These are phyloP conservation scores for Rousettus madagascariensis DNA, from an alignment of 2,797 vertebrate species.

Conservation along the genomic window DNA sequence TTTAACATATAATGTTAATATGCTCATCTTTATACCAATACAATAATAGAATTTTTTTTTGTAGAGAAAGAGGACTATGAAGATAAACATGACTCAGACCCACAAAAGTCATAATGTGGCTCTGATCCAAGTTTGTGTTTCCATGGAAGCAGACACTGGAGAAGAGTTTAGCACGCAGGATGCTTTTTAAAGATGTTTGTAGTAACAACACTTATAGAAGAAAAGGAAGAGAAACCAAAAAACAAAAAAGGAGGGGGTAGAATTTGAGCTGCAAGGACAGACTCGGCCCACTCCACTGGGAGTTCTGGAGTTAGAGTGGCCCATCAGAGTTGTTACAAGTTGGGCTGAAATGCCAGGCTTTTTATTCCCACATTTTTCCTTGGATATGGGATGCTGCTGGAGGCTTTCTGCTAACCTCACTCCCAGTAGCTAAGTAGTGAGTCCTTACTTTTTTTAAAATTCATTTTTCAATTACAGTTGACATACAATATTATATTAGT, in stretches of 20 bases:
- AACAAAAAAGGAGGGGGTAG: background rate
- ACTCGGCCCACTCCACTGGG: background rate
- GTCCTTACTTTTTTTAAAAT: background rate
- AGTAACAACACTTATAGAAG: background rate
- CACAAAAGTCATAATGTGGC: background rate
- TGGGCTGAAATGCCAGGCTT: background rate
- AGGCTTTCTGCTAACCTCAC: background rate
- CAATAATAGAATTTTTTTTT: background rate
- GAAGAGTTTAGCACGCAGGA: background rate
- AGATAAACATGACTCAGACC: background rate
- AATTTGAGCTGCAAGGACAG: background rate
- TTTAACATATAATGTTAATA: constrained; percentile 11
- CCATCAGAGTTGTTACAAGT: background rate
- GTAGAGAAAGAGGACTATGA: background rate
- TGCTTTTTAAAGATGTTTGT: background rate
- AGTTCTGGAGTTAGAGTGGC: background rate
- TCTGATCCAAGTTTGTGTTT: background rate
- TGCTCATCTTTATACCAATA: constrained; percentile 1
- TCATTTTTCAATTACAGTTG: background rate
- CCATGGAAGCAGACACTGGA: background rate
- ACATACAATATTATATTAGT: background rate
- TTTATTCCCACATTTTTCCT: background rate
- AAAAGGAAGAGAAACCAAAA: background rate
- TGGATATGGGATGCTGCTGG: background rate
- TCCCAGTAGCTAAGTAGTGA: background rate